Conservation (phyloP, 2,113 vertebrate genomes). For the Myotis lucifugus region DNA sequence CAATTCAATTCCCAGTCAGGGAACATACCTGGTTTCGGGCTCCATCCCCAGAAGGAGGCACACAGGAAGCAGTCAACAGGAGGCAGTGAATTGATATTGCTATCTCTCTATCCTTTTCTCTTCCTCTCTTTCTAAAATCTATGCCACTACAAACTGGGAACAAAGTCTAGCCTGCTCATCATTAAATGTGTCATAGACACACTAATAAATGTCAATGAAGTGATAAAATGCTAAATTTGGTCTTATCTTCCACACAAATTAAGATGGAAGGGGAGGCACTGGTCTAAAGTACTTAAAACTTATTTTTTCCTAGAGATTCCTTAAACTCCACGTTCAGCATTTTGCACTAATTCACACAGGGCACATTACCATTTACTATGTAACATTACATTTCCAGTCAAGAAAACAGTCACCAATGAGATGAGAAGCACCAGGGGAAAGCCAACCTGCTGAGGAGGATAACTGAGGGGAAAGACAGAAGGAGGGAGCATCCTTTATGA, state of each 20-base stretch:
- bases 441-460: not conserved
- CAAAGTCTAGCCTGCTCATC: not conserved
- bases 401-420: conserved; percentile 17
- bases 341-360: not conserved
- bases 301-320: not conserved
- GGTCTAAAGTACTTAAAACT: conserved; percentile 32
- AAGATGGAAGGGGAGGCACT: not conserved
- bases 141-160: not conserved
- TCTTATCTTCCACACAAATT: conserved; percentile 20
- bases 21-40: too few relatives aligned
- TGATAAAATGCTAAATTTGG: conserved; percentile 5
- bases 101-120: too few relatives aligned
- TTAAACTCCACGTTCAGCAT: not conserved
- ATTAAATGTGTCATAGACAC: not conserved
- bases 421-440: not conserved
- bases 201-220: not conserved
- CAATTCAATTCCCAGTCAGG: too few relatives aligned
- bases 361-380: not conserved
- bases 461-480: not conserved
- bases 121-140: not conserved
- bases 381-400: not conserved
- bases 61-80: too few relatives aligned
- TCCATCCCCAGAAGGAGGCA: too few relatives aligned
- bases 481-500: not conserved
- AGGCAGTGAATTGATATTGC: too few relatives aligned